Percentiles rank a stretch among this genome's conserved stretches.
phyloP scores from a whole-genome alignment of 92 coral and sea anemone genomes.

The Parazoanthus darwini region DNA sequence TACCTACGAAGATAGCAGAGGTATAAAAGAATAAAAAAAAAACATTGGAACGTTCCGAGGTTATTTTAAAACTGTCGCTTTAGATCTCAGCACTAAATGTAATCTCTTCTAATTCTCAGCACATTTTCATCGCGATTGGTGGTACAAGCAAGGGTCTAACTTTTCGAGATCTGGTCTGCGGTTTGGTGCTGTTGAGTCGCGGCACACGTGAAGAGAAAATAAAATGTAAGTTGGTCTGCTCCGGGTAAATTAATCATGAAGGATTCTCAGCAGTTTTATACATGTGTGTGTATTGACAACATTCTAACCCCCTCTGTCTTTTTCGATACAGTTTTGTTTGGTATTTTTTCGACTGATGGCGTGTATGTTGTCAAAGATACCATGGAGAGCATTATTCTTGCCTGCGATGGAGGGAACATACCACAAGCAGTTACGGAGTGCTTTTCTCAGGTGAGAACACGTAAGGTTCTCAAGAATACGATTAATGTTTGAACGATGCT shows the following conservation, averaged over 20 bases:
- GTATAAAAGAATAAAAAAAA: constrained; percentile 39
- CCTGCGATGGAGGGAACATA: constrained; percentile 91
- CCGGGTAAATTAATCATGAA: constrained; percentile 8
- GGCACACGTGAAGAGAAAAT: constrained; percentile 95
- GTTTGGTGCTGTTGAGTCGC: constrained; percentile 85
- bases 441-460: constrained; percentile 72
- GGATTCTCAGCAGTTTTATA: neutral
- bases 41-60: neutral
- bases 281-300: neutral
- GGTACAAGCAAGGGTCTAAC: constrained; percentile 90
- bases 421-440: constrained; percentile 79
- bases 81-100: constrained; percentile 11
- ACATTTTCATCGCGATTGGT: constrained; percentile 88
- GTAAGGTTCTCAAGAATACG: neutral
- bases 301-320: neutral
- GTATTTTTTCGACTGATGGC: constrained; percentile 54
- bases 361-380: constrained; percentile 75
- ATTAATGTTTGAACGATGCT: neutral
- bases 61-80: constrained; percentile 24
- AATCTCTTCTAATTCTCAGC: constrained; percentile 56
- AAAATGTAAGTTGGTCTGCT: constrained; percentile 68
- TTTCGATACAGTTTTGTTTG: constrained; percentile 25
- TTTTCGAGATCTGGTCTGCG: constrained; percentile 87
- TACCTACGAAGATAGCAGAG: constrained; percentile 90
- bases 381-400: constrained; percentile 84